These are phyloP conservation scores for Spatula versicolor DNA, from an alignment of 2,797 vertebrate species.

Conservation along the genomic window DNA sequence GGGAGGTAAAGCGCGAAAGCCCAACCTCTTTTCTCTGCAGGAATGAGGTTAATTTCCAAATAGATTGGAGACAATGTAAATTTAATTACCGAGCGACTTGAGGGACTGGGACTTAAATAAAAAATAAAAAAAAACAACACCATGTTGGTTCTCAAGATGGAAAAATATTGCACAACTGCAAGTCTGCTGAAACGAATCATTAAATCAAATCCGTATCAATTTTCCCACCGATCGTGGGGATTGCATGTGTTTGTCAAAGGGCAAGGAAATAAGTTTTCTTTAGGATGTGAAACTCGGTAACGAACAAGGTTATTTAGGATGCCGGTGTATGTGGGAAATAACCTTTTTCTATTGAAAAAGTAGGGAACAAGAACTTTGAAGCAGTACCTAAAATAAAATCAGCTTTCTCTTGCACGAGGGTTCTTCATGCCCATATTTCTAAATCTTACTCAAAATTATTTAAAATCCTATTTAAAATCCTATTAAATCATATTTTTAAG, in stretches of 20 bases:
- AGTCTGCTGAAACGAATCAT: conserved; percentile 6
- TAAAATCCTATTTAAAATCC: no score
- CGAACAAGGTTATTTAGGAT: background rate
- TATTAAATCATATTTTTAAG: no score
- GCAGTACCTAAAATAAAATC: background rate
- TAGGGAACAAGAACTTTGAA: background rate
- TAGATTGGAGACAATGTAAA: conserved; percentile 59
- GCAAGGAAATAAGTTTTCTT: background rate
- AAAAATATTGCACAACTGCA: conserved; percentile 31
- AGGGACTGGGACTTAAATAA: conserved; percentile 4
- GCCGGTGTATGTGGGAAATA: background rate
- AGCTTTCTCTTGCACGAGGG: background rate
- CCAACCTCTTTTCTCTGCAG: conserved; percentile 10
- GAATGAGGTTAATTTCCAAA: conserved; percentile 62
- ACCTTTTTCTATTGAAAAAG: background rate
- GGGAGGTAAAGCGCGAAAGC: conserved; percentile 2
- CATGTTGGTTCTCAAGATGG: conserved; percentile 36
- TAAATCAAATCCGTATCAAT: conserved; percentile 3
- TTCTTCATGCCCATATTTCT: background rate
- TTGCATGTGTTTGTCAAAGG: background rate
- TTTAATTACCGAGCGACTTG: conserved; percentile 46
- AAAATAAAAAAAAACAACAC: background rate
- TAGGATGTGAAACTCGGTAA: background rate
- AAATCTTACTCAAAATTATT: no score
- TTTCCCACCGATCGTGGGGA: background rate